These are phyloP conservation scores for Cancer borealis DNA, from an alignment of 2,888 invertebrate genomes.

Conservation along the genomic window DNA sequence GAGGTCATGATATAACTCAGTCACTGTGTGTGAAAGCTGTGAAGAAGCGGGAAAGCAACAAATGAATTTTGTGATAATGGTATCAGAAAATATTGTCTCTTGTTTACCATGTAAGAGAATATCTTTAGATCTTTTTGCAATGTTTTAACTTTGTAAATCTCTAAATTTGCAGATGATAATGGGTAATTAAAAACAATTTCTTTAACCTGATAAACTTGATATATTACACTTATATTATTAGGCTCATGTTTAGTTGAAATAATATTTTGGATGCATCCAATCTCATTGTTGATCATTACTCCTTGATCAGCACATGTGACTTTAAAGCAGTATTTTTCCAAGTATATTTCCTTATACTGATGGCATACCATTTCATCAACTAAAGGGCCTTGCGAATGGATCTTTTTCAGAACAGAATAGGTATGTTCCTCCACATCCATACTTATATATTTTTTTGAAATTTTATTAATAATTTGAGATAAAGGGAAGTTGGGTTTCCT, in stretches of 20 bases:
- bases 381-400: background rate
- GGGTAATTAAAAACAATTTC: constrained; percentile 8
- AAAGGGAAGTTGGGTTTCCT: constrained; percentile 17
- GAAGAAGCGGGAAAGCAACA: background rate
- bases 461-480: no score
- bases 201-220: background rate
- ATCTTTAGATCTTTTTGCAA: background rate
- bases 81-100: background rate
- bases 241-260: no score
- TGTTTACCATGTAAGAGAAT: background rate
- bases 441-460: background rate
- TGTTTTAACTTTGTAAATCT: constrained; percentile 7
- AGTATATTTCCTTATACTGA: constrained; percentile 36
- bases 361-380: constrained; percentile 22
- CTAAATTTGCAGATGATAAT: background rate
- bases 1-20: background rate
- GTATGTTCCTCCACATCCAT: background rate
- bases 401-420: background rate
- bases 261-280: constrained; percentile 38
- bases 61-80: background rate
- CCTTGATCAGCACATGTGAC: constrained; percentile 18
- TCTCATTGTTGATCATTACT: background rate
- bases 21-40: constrained; percentile 15
- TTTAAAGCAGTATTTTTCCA: constrained; percentile 37
- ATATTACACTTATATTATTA: no score